phyloP scores from a whole-genome alignment of 2,113 vertebrate species.

The Grammatotria lemairii region DNA sequence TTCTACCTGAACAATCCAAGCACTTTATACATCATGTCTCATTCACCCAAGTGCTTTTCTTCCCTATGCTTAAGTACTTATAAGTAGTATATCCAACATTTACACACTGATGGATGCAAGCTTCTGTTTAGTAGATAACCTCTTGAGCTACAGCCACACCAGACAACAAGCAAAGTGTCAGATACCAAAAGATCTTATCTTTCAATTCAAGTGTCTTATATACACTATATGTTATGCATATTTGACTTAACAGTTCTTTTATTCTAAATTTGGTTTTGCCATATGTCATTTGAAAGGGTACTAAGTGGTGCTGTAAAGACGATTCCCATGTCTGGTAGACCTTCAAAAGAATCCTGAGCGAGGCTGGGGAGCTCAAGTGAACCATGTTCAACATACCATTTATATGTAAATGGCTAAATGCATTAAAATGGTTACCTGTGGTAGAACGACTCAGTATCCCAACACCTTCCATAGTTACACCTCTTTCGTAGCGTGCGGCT shows the following conservation, averaged over 20 bases:
- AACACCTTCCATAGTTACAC: background rate
- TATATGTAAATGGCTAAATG: background rate
- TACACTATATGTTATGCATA: fast-evolving
- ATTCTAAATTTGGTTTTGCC: background rate
- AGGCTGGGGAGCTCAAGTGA: background rate
- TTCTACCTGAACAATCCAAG: background rate
- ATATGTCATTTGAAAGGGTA: background rate
- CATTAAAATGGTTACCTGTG: background rate
- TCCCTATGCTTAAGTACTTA: background rate
- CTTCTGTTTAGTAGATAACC: background rate
- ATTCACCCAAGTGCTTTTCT: background rate
- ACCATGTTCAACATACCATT: background rate
- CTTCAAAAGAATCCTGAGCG: background rate
- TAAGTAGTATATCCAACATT: background rate
- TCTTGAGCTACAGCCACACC: background rate
- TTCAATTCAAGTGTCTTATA: background rate
- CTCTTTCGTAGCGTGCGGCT: background rate
- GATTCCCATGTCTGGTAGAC: background rate
- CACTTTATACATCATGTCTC: background rate
- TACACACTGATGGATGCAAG: background rate
- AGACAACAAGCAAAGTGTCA: background rate
- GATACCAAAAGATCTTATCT: background rate
- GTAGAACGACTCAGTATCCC: background rate
- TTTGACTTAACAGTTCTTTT: background rate
- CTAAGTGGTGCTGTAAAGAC: fast-evolving